phyloP scores from a whole-genome alignment of 2,888 invertebrate species.

The Lypha dubia region DNA sequence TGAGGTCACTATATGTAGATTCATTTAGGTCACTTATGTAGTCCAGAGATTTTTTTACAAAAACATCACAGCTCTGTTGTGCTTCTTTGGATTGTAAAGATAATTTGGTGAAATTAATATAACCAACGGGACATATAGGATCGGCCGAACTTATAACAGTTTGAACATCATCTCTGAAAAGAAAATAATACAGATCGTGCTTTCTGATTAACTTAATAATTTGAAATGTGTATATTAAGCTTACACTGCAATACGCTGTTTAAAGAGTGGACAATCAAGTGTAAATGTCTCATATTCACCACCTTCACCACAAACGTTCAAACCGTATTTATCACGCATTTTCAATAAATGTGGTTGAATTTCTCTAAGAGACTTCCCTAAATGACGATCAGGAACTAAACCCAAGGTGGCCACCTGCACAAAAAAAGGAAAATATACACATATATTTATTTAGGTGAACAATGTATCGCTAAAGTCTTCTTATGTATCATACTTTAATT shows the following conservation, averaged over 20 bases:
- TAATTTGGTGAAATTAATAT: slow-evolving; percentile 93
- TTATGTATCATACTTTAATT: slow-evolving; percentile 92
- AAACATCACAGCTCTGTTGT: slow-evolving; percentile 79
- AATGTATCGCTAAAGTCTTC: not conserved
- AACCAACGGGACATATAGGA: slow-evolving; percentile 97
- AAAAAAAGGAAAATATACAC: slow-evolving; percentile 41
- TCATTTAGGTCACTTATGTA: slow-evolving; percentile 86
- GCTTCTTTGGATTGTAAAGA: slow-evolving; percentile 88
- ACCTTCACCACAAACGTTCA: slow-evolving; percentile 98
- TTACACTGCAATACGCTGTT: slow-evolving; percentile 94
- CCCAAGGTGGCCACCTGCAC: slow-evolving; percentile 92
- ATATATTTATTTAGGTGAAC: not conserved
- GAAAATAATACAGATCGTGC: not conserved
- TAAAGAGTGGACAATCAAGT: slow-evolving; percentile 97
- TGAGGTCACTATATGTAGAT: slow-evolving; percentile 87
- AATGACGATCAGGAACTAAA: slow-evolving; percentile 92
- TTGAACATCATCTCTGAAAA: slow-evolving; percentile 91
- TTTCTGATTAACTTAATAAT: not conserved
- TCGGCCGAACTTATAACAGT: slow-evolving; percentile 95
- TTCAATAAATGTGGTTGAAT: slow-evolving; percentile 93
- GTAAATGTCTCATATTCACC: slow-evolving; percentile 99
- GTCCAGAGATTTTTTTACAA: slow-evolving; percentile 86
- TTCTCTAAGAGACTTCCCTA: slow-evolving; percentile 93
- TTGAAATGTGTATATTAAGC: slow-evolving; percentile 81
- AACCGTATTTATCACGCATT: slow-evolving; percentile 96